phyloP scores from a whole-genome alignment of 2,888 invertebrate species.

The Pollenia labialis region DNA sequence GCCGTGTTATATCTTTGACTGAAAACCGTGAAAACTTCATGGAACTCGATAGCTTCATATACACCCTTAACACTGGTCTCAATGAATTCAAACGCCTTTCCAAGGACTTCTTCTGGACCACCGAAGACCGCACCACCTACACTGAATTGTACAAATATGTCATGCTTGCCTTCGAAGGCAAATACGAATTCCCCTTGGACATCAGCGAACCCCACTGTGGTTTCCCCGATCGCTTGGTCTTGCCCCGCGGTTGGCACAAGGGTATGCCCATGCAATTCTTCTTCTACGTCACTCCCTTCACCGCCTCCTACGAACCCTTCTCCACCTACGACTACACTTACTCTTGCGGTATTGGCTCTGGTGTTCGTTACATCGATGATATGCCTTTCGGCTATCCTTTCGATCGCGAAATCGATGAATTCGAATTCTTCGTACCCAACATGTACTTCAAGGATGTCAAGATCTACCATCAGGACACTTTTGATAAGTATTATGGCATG shows the following conservation, averaged over 20 bases:
- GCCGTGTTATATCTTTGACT: constrained; percentile 85
- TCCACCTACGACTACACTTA: constrained; percentile 83
- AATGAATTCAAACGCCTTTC: constrained; percentile 77
- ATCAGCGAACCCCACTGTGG: constrained; percentile 85
- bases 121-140: constrained; percentile 85
- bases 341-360: constrained; percentile 85
- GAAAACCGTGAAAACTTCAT: constrained; percentile 87
- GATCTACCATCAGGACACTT: constrained; percentile 87
- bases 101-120: constrained; percentile 80
- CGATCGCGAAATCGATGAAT: constrained; percentile 87
- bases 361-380: constrained; percentile 85
- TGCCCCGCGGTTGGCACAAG: constrained; percentile 86
- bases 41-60: constrained; percentile 87
- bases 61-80: constrained; percentile 85
- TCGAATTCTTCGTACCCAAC: constrained; percentile 88
- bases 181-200: constrained; percentile 83
- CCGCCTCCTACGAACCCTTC: constrained; percentile 76
- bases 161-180: constrained; percentile 83
- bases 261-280: constrained; percentile 87
- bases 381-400: constrained; percentile 89
- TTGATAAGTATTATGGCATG: constrained; percentile 77
- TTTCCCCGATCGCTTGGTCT: constrained; percentile 86
- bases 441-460: constrained; percentile 87
- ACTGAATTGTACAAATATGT: constrained; percentile 83
- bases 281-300: constrained; percentile 85